These are phyloP conservation scores for Mohoua ochrocephala DNA, from an alignment of 2,113 vertebrate genomes.

Conservation along the genomic window DNA sequence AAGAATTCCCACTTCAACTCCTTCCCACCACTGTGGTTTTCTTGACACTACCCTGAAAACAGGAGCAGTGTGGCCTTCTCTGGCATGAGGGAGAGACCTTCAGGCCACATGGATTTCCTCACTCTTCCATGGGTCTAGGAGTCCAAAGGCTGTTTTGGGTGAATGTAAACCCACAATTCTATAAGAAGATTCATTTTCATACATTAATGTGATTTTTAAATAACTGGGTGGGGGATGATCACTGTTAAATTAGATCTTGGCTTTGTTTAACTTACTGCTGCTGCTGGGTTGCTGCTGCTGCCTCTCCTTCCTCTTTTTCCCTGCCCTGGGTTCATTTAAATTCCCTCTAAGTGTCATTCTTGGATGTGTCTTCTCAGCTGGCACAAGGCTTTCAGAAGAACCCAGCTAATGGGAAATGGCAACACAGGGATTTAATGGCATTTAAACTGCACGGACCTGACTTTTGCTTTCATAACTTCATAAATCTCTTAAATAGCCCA, in stretches of 20 bases:
- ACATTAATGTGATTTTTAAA: not conserved
- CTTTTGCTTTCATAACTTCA: not conserved
- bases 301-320: not conserved
- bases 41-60: not conserved
- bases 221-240: not conserved
- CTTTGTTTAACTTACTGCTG: not conserved
- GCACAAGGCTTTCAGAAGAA: not conserved
- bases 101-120: not conserved
- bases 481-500: not conserved
- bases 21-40: not conserved
- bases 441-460: not conserved
- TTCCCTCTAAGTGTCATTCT: not conserved
- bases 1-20: not conserved
- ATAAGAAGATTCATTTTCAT: not conserved
- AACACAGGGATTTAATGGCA: not conserved
- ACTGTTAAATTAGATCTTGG: not conserved
- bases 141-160: not conserved
- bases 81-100: not conserved
- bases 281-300: not conserved
- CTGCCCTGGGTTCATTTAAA: not conserved
- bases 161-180: not conserved
- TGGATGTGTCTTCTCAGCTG: not conserved
- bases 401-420: not conserved
- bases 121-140: not conserved
- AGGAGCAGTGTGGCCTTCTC: not conserved